phyloP scores from a whole-genome alignment of 1,140 invertebrate species.

The Bombus sylvicola region DNA sequence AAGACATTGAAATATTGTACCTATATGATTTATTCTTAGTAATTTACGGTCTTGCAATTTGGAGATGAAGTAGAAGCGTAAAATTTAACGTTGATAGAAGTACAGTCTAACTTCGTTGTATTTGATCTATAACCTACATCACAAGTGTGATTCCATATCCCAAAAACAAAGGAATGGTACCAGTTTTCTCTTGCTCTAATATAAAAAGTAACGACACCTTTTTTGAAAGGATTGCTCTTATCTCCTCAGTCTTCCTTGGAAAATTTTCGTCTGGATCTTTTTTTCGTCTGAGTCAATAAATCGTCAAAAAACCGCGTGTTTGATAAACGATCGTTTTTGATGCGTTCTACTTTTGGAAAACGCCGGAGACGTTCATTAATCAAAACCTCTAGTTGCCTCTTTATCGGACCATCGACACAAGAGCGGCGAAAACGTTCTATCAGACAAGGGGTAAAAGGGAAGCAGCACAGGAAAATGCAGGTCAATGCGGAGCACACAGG shows the following conservation, averaged over 20 bases:
- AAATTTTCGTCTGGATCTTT: background rate
- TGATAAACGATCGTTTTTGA: slow-evolving; percentile 20
- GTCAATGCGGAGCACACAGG: slow-evolving; percentile 25
- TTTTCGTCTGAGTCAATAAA: background rate
- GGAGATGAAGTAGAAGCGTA: background rate
- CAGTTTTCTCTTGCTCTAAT: background rate
- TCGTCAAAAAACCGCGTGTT: background rate
- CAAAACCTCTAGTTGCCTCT: background rate
- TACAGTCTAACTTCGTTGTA: background rate
- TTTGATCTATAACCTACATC: background rate
- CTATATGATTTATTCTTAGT: too few relatives aligned
- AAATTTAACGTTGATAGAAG: too few relatives aligned
- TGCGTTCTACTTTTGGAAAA: background rate
- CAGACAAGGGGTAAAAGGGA: slow-evolving; percentile 1
- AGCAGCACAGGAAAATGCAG: slow-evolving; percentile 31
- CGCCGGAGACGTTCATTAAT: slow-evolving; percentile 20
- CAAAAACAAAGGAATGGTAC: too few relatives aligned
- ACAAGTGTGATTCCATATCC: background rate
- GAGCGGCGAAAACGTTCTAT: slow-evolving; percentile 12
- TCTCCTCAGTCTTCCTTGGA: background rate
- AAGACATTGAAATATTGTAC: too few relatives aligned
- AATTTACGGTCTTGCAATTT: background rate
- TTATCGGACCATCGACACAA: slow-evolving; percentile 11
- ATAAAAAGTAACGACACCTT: background rate
- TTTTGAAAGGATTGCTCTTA: background rate